Evolutionary conservation across 2,797 vertebrate species (phyloP), one percentile per base, ranked within the genome.

Genomic region (Channa striata): DNA sequence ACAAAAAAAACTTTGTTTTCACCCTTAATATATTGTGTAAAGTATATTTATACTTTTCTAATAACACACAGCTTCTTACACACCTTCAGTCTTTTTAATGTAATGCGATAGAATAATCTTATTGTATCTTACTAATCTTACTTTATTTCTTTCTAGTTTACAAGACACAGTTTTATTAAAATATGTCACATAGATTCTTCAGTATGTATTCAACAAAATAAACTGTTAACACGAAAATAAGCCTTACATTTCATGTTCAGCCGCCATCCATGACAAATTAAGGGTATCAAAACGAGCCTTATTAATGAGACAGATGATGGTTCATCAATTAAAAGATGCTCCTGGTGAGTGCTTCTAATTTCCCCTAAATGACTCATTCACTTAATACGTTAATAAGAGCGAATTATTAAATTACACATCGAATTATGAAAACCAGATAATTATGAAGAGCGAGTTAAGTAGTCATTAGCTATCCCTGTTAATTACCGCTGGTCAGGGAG

Each of bases 401-500:
- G 93, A 97, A 98, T 98, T 97, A 98, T 98, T 98, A 98, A 97
- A 98, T 98, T 97, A 98, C 96, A 97, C 96, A 96, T 95, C 94
- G 92, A 97, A 98, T 98, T 97, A 97, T 97, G 95, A 98, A 98
- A 97, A 97, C 89, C 93, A 95, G 97, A 97, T 99, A 97, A 99
- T 98, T 97, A 98, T 96, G 94, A 95, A 91, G 95, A 95, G 95
- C 95, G 95, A 97, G 95, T 91, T 97, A 96, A 98, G 96, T 95
- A 98, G 97, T 98, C 97, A 98, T 98, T 97, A 97, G 96, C 96
- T 92, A 96, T 96, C 95, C 95, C 94, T 96, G 95, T 97, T 99
- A 99, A 99, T 99, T 98, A 98, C 95, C 94, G 94, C 92, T 95
- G 95, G 96, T 98, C 96, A 97, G 93, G 94, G 95, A 93, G 95